Percentiles rank a stretch among this genome's conserved stretches.
These are phyloP conservation scores for Drosophila mauritiana DNA, from an alignment of 1,140 invertebrate species.

Conservation along the genomic window DNA sequence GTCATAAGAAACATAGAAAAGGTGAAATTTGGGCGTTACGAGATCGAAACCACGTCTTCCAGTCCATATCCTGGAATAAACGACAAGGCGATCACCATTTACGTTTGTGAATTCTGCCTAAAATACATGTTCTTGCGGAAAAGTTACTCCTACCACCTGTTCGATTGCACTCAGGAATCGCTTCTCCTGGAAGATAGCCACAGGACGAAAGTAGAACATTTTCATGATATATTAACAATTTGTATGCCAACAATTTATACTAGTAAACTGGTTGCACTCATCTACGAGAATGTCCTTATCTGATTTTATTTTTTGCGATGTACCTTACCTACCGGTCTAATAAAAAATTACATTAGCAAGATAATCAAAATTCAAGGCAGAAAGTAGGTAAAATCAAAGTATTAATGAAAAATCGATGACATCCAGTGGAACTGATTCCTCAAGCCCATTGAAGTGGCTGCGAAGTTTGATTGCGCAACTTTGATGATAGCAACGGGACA, in stretches of 20 bases:
- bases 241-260: neutral
- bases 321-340: slow-evolving; percentile 14
- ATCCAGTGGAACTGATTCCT: slow-evolving; percentile 15
- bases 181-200: slow-evolving; percentile 22
- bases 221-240: neutral
- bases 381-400: slow-evolving; percentile 6
- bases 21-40: slow-evolving; percentile 97
- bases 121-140: slow-evolving; percentile 98
- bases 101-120: slow-evolving; percentile 98
- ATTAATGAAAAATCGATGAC: slow-evolving; percentile 36
- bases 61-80: slow-evolving; percentile 99
- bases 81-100: slow-evolving; percentile 96
- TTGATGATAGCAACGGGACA: slow-evolving; percentile 10
- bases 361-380: slow-evolving; percentile 10
- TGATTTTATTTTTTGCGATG: neutral
- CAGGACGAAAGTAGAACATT: neutral
- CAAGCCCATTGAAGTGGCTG: slow-evolving; percentile 3
- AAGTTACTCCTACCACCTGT: slow-evolving; percentile 90
- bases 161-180: slow-evolving; percentile 91
- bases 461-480: slow-evolving; percentile 14
- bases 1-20: slow-evolving; percentile 86
- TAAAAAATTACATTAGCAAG: slow-evolving; percentile 44
- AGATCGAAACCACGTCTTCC: slow-evolving; percentile 99
- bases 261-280: too few species aligned
- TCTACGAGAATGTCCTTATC: too few species aligned